Base-by-base conservation (phyloP, 1,140 invertebrate genomes). In the Musca vetustissima region DNA sequence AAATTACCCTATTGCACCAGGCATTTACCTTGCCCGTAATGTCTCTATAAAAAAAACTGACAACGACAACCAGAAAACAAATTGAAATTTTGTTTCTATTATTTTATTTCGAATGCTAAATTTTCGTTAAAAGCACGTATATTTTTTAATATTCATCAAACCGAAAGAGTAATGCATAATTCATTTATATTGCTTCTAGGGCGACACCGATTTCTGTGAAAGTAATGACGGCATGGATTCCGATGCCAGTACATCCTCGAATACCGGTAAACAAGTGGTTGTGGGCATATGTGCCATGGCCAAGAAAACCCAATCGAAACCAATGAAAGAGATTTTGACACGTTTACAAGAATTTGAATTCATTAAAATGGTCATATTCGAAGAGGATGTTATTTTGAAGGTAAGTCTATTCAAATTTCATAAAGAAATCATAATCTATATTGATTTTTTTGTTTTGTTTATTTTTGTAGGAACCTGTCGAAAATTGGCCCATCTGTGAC, bases 261-360 rank as follows among this genome's bases (percentile, higher is more conserved):
- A 75, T 73, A 76, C 74, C 14, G 81, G 80, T 21, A 82, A 82
- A 59, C 80, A 96, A 77, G 95, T 99, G 64, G 87, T 96, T 76
- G 95, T 99, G 70, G 97, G 97, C 55, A 91, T 99, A 70, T 99
- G 97, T 87, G 96, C 97, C 49, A 99, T 99, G 97, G 92, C 93
- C 73, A 99, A 99, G 83, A 99, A 99, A 84, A 96, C 96, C 3
- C 92, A 96, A 75, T 98, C 96, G 64, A 98, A 98, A 85, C 97
- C 97, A 2, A 99, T 99, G 97, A 95, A 93, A 81, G 97, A 98
- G 84, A 99, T 99, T 77, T 86, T 99, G 17, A 95, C 92, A 0
- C 87, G 97, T 1, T 87, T 99, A 13, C 92, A 96, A 24, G 95
- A 98, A 82, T 99, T 98, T 84, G 94, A 98, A 80, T 97, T 96